Percentiles rank a stretch among this genome's conserved stretches.
phyloP scores from a whole-genome alignment of 2,888 invertebrate species.

The Macrophya alboannulata region DNA sequence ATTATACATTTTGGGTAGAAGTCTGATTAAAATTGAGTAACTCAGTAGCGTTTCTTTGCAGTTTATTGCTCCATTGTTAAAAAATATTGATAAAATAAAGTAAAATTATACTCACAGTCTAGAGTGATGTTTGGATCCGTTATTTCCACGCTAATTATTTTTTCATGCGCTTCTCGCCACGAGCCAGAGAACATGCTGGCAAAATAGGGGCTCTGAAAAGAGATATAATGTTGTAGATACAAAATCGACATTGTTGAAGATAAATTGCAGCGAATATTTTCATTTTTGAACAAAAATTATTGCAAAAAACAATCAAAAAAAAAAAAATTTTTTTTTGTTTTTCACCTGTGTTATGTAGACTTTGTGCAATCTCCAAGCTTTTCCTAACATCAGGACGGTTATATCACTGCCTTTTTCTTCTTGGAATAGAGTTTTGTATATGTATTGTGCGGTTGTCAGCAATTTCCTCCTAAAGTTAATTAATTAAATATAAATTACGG shows the following conservation, averaged over 20 bases:
- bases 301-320: not conserved
- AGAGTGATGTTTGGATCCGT: constrained; percentile 87
- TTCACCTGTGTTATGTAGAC: constrained; percentile 87
- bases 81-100: not conserved
- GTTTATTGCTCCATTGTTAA: not conserved
- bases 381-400: constrained; percentile 86
- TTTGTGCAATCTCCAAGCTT: constrained; percentile 89
- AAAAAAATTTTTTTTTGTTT: not conserved
- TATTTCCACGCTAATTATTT: constrained; percentile 86
- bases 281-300: not conserved
- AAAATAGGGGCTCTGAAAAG: constrained; percentile 87
- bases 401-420: constrained; percentile 90
- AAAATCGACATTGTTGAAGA: constrained; percentile 35
- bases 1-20: not conserved
- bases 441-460: constrained; percentile 88
- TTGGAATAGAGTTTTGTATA: constrained; percentile 89
- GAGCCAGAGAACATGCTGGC: constrained; percentile 91
- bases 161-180: constrained; percentile 88
- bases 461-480: constrained; percentile 83
- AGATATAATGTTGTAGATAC: constrained; percentile 63
- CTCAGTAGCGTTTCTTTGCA: not conserved
- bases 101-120: constrained; percentile 81
- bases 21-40: not conserved
- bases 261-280: not conserved
- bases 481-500: constrained; percentile 34